Percentiles rank a stretch among this genome's conserved stretches.
These are phyloP conservation scores for Hippopotamyrus pictus DNA, from an alignment of 2,797 vertebrate species.

Conservation along the genomic window DNA sequence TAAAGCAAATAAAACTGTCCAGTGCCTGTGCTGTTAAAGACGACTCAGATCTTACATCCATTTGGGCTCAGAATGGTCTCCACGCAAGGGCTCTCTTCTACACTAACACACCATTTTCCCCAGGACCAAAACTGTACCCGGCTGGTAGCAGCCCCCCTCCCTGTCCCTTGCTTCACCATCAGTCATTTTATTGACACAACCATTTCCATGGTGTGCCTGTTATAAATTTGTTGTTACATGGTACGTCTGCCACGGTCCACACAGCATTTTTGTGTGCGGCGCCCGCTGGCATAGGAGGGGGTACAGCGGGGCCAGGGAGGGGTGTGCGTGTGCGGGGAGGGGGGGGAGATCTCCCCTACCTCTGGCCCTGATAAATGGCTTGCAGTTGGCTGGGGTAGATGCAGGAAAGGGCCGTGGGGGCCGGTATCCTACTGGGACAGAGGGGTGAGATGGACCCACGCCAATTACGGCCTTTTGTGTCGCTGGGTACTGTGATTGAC, in stretches of 20 bases:
- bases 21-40: neutral
- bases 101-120: neutral
- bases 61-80: neutral
- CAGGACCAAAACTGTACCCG: constrained; percentile 11
- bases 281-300: constrained; percentile 46
- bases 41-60: neutral
- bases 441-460: constrained; percentile 77
- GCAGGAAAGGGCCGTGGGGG: constrained; percentile 56
- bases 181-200: constrained; percentile 72
- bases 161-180: constrained; percentile 62
- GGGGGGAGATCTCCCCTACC: constrained; percentile 58
- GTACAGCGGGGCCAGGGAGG: constrained; percentile 64
- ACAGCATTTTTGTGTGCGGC: constrained; percentile 73
- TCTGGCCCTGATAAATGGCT: constrained; percentile 78
- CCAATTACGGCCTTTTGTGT: constrained; percentile 76
- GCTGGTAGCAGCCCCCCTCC: constrained; percentile 29
- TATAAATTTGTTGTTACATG: constrained; percentile 83
- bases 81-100: neutral
- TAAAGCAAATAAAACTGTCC: neutral
- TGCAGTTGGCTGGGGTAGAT: constrained; percentile 67
- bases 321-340: constrained; percentile 51
- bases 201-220: constrained; percentile 75
- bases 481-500: constrained; percentile 69
- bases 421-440: constrained; percentile 66
- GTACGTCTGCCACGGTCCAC: constrained; percentile 74